A percentile compares a stretch with the other conserved stretches of the same genome.
Evolutionary conservation across 2,888 invertebrate species (phyloP).

Genomic region (Pseudeuparius sepicola): DNA sequence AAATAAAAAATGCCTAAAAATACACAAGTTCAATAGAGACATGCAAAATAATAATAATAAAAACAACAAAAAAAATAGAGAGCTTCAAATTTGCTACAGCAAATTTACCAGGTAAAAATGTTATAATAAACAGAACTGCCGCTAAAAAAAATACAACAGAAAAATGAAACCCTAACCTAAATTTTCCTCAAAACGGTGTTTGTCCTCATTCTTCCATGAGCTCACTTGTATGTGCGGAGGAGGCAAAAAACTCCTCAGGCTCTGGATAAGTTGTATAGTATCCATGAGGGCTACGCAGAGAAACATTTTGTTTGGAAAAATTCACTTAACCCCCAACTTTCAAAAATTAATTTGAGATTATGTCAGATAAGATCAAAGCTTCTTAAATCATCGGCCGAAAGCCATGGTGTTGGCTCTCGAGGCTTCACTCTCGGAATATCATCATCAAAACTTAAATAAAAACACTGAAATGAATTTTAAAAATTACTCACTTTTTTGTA

Average conservation of each 20-base stretch:
- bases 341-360: constrained; percentile 6
- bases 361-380: constrained; percentile 36
- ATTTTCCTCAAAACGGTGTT: constrained; percentile 44
- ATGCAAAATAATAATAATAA: too few species aligned
- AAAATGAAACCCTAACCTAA: too few species aligned
- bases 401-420: constrained; percentile 31
- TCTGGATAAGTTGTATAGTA: constrained; percentile 78
- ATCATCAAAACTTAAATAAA: constrained; percentile 26
- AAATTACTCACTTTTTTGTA: constrained; percentile 68
- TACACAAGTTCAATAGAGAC: too few species aligned
- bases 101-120: too few species aligned
- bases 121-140: too few species aligned
- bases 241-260: constrained; percentile 72
- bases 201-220: constrained; percentile 82
- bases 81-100: too few species aligned
- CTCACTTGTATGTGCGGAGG: constrained; percentile 83
- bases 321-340: constrained; percentile 2
- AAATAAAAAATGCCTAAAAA: too few species aligned
- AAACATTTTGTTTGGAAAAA: constrained; percentile 5
- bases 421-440: constrained; percentile 31
- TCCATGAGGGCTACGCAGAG: constrained; percentile 63
- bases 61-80: too few species aligned
- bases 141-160: too few species aligned
- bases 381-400: constrained; percentile 31
- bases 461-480: constrained; percentile 2